A percentile compares a stretch with the other conserved stretches of the same genome.
These are phyloP conservation scores for Erinaceus europaeus DNA, from an alignment of 2,113 vertebrate genomes.

Conservation along the genomic window DNA sequence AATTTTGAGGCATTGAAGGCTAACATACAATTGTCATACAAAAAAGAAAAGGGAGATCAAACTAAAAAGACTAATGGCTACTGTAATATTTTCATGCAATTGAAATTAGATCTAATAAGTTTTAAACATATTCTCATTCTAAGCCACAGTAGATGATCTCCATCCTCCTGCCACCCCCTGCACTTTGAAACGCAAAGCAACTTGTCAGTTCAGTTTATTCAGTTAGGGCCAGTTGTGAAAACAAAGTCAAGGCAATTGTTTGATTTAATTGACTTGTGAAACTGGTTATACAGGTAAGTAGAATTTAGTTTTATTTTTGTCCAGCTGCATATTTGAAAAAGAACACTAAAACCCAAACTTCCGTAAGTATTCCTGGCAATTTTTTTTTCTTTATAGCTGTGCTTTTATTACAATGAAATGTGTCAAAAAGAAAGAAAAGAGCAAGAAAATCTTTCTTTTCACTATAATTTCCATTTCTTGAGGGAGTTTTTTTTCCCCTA, in stretches of 20 bases:
- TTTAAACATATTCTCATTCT: neutral
- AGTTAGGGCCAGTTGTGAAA: constrained; percentile 68
- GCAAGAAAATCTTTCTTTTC: constrained; percentile 25
- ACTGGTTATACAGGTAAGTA: constrained; percentile 70
- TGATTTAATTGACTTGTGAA: constrained; percentile 71
- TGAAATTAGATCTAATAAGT: neutral
- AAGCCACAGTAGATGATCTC: neutral
- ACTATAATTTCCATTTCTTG: constrained; percentile 25
- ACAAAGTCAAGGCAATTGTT: constrained; percentile 68
- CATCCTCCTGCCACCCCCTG: neutral
- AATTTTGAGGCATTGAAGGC: constrained; percentile 33
- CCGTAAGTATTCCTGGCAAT: constrained; percentile 18
- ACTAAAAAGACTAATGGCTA: neutral
- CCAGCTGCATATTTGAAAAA: constrained; percentile 53
- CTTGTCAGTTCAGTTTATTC: constrained; percentile 70
- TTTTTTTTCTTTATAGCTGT: constrained; percentile 36
- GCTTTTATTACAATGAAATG: constrained; percentile 25
- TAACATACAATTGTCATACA: neutral
- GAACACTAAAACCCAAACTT: constrained; percentile 28
- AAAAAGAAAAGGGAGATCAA: constrained; percentile 20
- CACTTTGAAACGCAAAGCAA: constrained; percentile 58
- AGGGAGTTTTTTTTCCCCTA: neutral
- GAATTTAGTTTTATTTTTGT: constrained; percentile 50
- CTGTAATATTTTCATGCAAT: neutral
- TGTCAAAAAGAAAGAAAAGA: no score